These are phyloP conservation scores for Protonibea diacanthus DNA, from an alignment of 2,797 vertebrate genomes.

Conservation along the genomic window DNA sequence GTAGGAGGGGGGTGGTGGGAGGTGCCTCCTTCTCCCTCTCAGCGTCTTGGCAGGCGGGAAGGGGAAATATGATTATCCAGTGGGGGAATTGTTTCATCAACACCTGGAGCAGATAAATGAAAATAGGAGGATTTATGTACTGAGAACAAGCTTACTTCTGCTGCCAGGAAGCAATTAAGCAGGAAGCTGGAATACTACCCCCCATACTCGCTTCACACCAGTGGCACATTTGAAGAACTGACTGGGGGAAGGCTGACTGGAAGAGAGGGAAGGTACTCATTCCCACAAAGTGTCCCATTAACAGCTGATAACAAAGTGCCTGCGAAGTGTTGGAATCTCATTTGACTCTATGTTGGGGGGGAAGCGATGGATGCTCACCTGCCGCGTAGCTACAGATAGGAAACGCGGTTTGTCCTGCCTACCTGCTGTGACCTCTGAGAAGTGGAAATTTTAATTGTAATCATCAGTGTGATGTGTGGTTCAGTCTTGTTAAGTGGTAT, in stretches of 20 bases:
- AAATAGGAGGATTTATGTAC: conserved; percentile 81
- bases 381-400: conserved; percentile 35
- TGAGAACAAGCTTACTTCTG: conserved; percentile 70
- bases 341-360: conserved; percentile 51
- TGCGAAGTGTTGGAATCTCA: conserved; percentile 48
- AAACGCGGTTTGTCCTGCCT: not conserved
- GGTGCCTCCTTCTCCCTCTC: conserved; percentile 57
- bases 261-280: conserved; percentile 54
- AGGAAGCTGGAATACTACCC: conserved; percentile 62
- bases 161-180: conserved; percentile 83
- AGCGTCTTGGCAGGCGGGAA: conserved; percentile 69
- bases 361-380: conserved; percentile 27
- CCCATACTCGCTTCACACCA: conserved; percentile 38
- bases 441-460: conserved; percentile 19
- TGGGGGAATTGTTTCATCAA: conserved; percentile 83
- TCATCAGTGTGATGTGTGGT: conserved; percentile 1
- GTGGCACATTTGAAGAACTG: conserved; percentile 50
- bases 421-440: conserved; percentile 36
- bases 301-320: conserved; percentile 58
- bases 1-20: not conserved
- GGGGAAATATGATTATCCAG: conserved; percentile 84
- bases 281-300: conserved; percentile 67
- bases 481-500: not conserved
- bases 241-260: conserved; percentile 46
- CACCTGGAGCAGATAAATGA: conserved; percentile 84